Conservation (phyloP, 2,888 invertebrate genomes). For the Caenorhabditis parvicauda region DNA sequence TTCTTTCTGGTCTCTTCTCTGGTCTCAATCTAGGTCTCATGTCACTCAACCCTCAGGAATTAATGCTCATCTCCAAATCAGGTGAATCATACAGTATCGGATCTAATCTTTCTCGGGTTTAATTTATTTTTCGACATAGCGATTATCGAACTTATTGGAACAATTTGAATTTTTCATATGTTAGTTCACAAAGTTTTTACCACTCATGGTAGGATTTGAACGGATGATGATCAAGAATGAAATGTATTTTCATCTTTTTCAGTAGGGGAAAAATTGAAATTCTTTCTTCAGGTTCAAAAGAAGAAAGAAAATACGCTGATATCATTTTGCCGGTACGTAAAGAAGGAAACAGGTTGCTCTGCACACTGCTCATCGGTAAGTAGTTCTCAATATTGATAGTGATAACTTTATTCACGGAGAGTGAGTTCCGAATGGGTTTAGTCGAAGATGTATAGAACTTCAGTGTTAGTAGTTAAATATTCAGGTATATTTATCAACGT, state of each 20-base stretch:
- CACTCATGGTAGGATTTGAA: too few species aligned
- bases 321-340: constrained; percentile 85
- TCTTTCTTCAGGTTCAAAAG: constrained; percentile 12
- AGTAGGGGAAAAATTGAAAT: too few species aligned
- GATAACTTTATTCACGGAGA: not conserved
- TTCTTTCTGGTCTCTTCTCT: constrained; percentile 90
- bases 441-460: constrained; percentile 84
- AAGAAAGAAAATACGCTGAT: constrained; percentile 72
- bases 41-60: constrained; percentile 76
- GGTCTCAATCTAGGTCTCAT: constrained; percentile 93
- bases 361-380: constrained; percentile 70
- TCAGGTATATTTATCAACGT: constrained; percentile 83
- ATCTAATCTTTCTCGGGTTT: too few species aligned
- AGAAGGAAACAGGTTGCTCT: constrained; percentile 86
- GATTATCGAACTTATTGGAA: too few species aligned
- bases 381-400: not conserved
- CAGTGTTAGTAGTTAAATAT: constrained; percentile 79
- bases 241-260: not conserved
- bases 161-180: not conserved
- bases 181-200: too few species aligned
- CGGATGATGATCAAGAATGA: too few species aligned
- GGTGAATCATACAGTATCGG: too few species aligned
- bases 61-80: constrained; percentile 57
- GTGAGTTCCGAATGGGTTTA: constrained; percentile 74
- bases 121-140: too few species aligned